These are phyloP conservation scores for Eulithis testata DNA, from an alignment of 2,888 invertebrate species.

Conservation along the genomic window DNA sequence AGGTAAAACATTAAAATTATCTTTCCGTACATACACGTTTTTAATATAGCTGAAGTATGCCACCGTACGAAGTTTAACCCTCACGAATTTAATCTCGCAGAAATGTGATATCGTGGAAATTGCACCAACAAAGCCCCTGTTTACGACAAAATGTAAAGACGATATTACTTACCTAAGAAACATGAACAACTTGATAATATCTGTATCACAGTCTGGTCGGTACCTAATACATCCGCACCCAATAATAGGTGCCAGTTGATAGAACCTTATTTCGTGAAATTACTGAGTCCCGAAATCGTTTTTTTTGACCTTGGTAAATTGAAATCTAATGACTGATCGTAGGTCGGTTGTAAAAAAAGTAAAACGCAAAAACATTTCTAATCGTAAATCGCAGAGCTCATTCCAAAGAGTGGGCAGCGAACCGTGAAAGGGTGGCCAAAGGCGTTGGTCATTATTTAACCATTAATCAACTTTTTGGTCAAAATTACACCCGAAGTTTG, in stretches of 20 bases:
- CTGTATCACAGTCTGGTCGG: conserved; percentile 35
- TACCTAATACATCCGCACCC: not conserved
- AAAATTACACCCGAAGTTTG: conserved; percentile 41
- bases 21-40: not conserved
- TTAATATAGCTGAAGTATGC: conserved; percentile 6
- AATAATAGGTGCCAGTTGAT: no score
- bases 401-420: conserved; percentile 40
- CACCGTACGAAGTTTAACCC: conserved; percentile 10
- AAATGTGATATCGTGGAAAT: conserved; percentile 79
- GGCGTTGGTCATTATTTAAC: conserved; percentile 45
- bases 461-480: conserved; percentile 45
- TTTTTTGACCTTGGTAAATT: not conserved
- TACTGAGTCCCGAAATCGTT: not conserved
- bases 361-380: conserved; percentile 29
- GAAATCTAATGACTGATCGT: conserved; percentile 1
- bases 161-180: conserved; percentile 58
- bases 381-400: conserved; percentile 36
- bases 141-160: conserved; percentile 68
- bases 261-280: not conserved
- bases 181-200: conserved; percentile 53
- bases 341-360: conserved; percentile 19
- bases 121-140: conserved; percentile 74
- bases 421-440: conserved; percentile 43
- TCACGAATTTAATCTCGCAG: conserved; percentile 80
- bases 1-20: not conserved